Evolutionary conservation across 37 sponge, comb jelly and placozoan species (phyloP).

Genomic region (Tethya wilhelma): DNA sequence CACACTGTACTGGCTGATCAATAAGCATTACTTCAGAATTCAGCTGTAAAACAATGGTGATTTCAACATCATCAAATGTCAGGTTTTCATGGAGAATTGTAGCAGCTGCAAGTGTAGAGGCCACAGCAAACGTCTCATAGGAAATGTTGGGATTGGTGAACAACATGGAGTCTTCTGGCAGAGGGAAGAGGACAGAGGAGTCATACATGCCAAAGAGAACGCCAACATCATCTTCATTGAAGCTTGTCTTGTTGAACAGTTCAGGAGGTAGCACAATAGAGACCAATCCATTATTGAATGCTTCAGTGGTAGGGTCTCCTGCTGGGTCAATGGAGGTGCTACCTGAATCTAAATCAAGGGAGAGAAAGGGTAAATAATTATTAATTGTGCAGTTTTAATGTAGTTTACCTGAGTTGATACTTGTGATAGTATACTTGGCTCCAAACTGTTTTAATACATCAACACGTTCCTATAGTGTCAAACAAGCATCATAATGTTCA

Average conservation of each 20-base stretch:
- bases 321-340: too few species aligned
- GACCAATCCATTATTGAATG: too few species aligned
- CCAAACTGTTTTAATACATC: too few species aligned
- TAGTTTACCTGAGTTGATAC: too few species aligned
- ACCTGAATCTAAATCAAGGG: too few species aligned
- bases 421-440: too few species aligned
- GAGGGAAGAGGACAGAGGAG: slow-evolving; percentile 2
- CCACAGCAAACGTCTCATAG: slow-evolving; percentile 12
- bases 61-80: background rate
- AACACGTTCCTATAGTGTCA: too few species aligned
- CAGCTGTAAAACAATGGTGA: slow-evolving; percentile 1
- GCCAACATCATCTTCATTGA: background rate
- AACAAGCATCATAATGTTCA: too few species aligned
- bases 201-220: slow-evolving; percentile 7
- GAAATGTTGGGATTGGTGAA: background rate
- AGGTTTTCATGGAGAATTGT: background rate
- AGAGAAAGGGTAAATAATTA: too few species aligned
- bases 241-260: background rate
- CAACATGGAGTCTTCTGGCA: background rate
- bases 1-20: slow-evolving; percentile 16
- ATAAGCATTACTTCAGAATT: background rate
- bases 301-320: too few species aligned
- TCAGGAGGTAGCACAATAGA: slow-evolving; percentile 1
- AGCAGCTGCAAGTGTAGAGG: slow-evolving; percentile 3
- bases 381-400: too few species aligned